Evolutionary conservation across 2,888 invertebrate genomes (phyloP).

Genomic region (Platycheirus rosarum): DNA sequence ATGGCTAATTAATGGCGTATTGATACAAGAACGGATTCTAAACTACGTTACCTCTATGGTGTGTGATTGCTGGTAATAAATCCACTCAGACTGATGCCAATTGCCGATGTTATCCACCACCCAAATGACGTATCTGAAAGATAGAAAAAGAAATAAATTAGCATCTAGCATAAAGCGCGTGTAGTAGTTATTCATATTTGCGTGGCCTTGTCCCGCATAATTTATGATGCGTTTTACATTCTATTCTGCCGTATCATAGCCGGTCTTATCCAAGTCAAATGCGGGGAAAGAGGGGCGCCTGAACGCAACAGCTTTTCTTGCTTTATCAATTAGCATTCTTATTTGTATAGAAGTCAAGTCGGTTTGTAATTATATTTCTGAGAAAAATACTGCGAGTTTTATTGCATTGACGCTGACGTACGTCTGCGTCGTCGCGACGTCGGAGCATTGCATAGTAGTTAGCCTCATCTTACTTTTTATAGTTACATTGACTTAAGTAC

Average conservation of each 20-base stretch:
- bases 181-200: slow-evolving; percentile 63
- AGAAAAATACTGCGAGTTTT: slow-evolving; percentile 44
- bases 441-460: slow-evolving; percentile 26
- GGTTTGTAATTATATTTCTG: slow-evolving; percentile 31
- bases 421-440: neutral
- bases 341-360: slow-evolving; percentile 3
- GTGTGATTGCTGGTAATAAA: slow-evolving; percentile 69
- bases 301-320: slow-evolving; percentile 42
- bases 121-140: slow-evolving; percentile 69
- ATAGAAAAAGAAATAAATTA: slow-evolving; percentile 49
- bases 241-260: slow-evolving; percentile 44
- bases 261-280: slow-evolving; percentile 15
- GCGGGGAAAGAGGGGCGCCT: neutral
- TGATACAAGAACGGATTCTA: slow-evolving; percentile 67
- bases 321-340: slow-evolving; percentile 67
- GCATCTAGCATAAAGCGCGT: slow-evolving; percentile 38
- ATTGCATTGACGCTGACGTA: slow-evolving; percentile 16
- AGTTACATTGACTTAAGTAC: slow-evolving; percentile 1
- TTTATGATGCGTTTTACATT: slow-evolving; percentile 72
- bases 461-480: slow-evolving; percentile 21
- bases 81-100: slow-evolving; percentile 48
- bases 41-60: slow-evolving; percentile 48
- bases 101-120: slow-evolving; percentile 61
- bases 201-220: slow-evolving; percentile 72
- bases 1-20: slow-evolving; percentile 69